phyloP scores from a whole-genome alignment of 2,888 invertebrate species.

The Catocala nupta region DNA sequence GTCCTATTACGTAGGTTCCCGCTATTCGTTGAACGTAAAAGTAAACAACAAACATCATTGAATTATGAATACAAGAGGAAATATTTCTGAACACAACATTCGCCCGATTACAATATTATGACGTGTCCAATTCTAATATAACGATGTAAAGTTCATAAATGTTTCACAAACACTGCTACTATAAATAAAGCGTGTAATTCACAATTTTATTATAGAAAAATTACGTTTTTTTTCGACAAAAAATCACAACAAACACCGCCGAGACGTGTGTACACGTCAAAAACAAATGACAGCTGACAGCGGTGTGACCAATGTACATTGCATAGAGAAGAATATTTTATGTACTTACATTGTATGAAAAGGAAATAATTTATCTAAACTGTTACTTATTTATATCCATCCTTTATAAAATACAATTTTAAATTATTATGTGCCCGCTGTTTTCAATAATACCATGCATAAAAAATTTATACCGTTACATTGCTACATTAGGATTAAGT shows the following conservation, averaged over 20 bases:
- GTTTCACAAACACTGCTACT: conserved; percentile 28
- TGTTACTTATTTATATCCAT: no score
- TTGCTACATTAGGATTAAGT: no score
- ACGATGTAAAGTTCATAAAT: conserved; percentile 19
- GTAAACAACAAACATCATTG: conserved; percentile 51
- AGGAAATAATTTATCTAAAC: no score
- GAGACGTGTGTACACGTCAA: conserved; percentile 54
- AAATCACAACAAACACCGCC: conserved; percentile 53
- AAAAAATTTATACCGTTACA: no score
- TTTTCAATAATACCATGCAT: no score
- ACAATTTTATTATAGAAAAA: conserved; percentile 36
- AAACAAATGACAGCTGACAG: conserved; percentile 50
- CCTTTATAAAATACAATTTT: no score
- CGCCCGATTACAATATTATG: conserved; percentile 10
- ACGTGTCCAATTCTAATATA: conserved; percentile 9
- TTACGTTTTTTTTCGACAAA: conserved; percentile 30
- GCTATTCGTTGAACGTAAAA: conserved; percentile 28
- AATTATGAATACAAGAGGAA: conserved; percentile 22
- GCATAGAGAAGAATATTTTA: no score
- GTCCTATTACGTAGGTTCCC: conserved; percentile 20
- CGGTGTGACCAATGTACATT: conserved; percentile 22
- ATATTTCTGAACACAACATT: conserved; percentile 22
- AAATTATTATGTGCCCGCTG: no score
- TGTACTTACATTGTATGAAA: no score
- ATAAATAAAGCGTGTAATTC: conserved; percentile 34